These are phyloP conservation scores for Acanthoscelides obtectus DNA, from an alignment of 2,888 invertebrate species.

Conservation along the genomic window DNA sequence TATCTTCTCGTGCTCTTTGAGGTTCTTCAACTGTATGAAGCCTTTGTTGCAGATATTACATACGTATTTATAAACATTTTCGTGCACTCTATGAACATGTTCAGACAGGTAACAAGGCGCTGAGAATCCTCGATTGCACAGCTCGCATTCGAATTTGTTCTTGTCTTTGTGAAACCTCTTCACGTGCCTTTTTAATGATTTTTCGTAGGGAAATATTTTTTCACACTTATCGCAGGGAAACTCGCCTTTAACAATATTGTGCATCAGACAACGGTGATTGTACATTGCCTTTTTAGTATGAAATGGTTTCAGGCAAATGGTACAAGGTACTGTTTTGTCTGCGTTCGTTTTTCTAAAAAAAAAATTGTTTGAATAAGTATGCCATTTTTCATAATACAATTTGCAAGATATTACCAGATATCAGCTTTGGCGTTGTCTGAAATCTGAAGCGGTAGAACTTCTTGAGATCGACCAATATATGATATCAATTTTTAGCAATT, in stretches of 20 bases:
- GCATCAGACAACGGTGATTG: not conserved
- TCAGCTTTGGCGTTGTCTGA: too few species aligned
- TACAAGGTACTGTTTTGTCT: not conserved
- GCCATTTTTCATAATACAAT: too few species aligned
- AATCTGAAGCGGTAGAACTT: too few species aligned
- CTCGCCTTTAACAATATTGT: not conserved
- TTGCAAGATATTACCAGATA: too few species aligned
- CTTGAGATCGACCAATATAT: too few species aligned
- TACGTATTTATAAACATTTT: not conserved
- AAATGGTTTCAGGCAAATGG: not conserved
- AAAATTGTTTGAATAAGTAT: not conserved
- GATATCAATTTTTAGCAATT: too few species aligned
- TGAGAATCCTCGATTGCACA: not conserved
- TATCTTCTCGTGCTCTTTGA: conserved; percentile 5
- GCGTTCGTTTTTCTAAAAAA: not conserved
- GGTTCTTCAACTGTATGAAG: not conserved
- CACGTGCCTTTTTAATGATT: conserved; percentile 10
- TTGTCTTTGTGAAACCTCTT: conserved; percentile 44
- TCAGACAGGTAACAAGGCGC: not conserved
- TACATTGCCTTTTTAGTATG: not conserved
- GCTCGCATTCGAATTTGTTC: not conserved
- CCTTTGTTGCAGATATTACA: not conserved
- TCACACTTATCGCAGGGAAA: conserved; percentile 23
- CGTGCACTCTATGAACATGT: not conserved
- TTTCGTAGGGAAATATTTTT: conserved; percentile 22